Evolutionary conservation across 1,140 invertebrate species (phyloP).

Genomic region (Spodoptera litura): DNA sequence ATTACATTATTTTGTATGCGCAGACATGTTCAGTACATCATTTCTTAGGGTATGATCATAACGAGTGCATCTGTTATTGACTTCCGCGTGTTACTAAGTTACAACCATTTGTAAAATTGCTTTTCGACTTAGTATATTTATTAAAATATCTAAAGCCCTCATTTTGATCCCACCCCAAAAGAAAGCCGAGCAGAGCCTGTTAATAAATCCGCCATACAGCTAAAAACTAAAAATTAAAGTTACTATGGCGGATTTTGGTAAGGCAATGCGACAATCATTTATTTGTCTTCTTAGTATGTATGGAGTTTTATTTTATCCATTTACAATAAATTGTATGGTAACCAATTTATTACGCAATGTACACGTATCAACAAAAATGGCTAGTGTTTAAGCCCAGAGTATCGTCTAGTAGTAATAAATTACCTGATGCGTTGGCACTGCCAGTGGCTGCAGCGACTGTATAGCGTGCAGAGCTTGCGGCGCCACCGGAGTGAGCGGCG

Average conservation of each 20-base stretch:
- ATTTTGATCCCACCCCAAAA: slow-evolving; percentile 44
- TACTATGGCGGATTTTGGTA: slow-evolving; percentile 6
- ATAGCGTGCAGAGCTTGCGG: slow-evolving; percentile 81
- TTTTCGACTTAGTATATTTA: background rate
- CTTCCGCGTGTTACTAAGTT: background rate
- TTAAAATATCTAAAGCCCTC: slow-evolving; percentile 17
- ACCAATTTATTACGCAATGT: slow-evolving; percentile 18
- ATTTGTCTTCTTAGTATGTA: background rate
- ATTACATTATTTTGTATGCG: slow-evolving; percentile 35
- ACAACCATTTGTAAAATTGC: background rate
- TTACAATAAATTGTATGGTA: slow-evolving; percentile 29
- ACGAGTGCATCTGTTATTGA: slow-evolving; percentile 28
- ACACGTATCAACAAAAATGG: slow-evolving; percentile 21
- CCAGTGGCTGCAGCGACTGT: slow-evolving; percentile 59
- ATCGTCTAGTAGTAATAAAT: slow-evolving; percentile 76
- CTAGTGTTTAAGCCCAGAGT: background rate
- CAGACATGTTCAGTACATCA: slow-evolving; percentile 14
- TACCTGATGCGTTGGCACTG: slow-evolving; percentile 77
- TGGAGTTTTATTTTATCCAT: background rate
- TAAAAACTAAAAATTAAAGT: background rate
- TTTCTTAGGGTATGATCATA: slow-evolving; percentile 29
- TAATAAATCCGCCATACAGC: slow-evolving; percentile 31
- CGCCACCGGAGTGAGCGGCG: slow-evolving; percentile 80
- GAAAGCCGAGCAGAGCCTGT: background rate
- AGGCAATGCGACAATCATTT: slow-evolving; percentile 5